Base-by-base conservation (phyloP, 2,797 vertebrate genomes). In the Protonibea diacanthus region DNA sequence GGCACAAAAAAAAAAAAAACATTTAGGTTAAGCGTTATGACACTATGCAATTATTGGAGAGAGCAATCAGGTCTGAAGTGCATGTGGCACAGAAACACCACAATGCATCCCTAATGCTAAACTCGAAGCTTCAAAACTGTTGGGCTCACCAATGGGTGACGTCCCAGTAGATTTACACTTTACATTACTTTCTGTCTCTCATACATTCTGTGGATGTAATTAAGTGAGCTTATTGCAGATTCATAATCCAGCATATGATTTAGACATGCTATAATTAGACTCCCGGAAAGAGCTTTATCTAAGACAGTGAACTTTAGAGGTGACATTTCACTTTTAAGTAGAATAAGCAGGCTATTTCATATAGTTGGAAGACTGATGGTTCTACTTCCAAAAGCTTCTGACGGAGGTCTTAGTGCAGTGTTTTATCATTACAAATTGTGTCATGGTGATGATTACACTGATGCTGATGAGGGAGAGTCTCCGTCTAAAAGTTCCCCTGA, bases 261-360 rank as follows among this genome's bases (percentile, higher is more conserved):
- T 76, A 23, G 45, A 56, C 73, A 14, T 58, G n/a, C 51, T 62
- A 78, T 80, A 81, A 80, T 84, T 81, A 71, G 38, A 86, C 63
- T 69, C 33, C 11, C 27, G 21, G 23, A 64, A 52, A 71, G 29
- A 80, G 62, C 44, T 72, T 66, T 44, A 73, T 74, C 42, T 55
- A 42, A 66, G 38, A 64, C 52, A 20, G 17, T 60, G 44, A 74
- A 40, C 45, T 78, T 61, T 42, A 60, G 21, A 13, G 49, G 60
- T 76, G 56, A 51, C 14, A 60, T 74, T 77, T 76, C 38, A 61
- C 48, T 68, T 85, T 56, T 69, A 5, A 67, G n/a, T 53, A 8
- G 40, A 80, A 17, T 12, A 53, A 53, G 10, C 23, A 65, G n/a
- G 9, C 1, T 49, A 55, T 12, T 17, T 20, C 29, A 58, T 60